Base-by-base conservation (phyloP, 2,888 invertebrate genomes). In the Hyposoter didymator region DNA sequence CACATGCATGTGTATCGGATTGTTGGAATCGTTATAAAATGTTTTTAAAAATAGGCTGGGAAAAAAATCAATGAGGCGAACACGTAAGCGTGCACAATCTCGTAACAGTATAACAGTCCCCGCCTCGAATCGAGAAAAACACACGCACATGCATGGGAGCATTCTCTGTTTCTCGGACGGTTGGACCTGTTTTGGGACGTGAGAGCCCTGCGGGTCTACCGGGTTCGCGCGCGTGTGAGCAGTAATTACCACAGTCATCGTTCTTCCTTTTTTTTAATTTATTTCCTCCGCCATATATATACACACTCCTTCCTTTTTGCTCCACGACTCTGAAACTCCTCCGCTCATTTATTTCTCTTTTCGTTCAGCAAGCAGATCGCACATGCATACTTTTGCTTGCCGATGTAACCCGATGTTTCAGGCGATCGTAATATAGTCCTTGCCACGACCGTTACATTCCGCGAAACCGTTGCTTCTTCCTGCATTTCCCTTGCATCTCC, bases 401-500 rank as follows among this genome's bases (percentile, higher is more conserved):
- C 47, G 14, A 47, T 35, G 32, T 49, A 22, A 43, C 69, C 39
- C 32, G 66, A 47, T 47, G 19, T 64, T 64, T 62, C 47, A 32
- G 45, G 49, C 62, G 22, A 55, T 10, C 55, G 67, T 49, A 6
- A 69, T 62, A 43, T 10, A 66, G 64, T 55, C 69, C 74, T 62
- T 10, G 55, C 22, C 62, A 75, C 72, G 81, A 88, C 88, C 88
- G 88, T 88, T 88, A 88, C 86, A 86, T 88, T 88, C 87, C 88
- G 82, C 81, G 82, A 52, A 75, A 75, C 86, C 87, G 87, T 87
- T 85, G 74, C 76, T 5, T 70, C 72, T 69, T 78, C 74, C 39
- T 69, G 74, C 35, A 6, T 59, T 80, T 45, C 14, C 62, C 55
- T 35, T 22, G n/a, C 69, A 69, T 45, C 69, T 70, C 64, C 43